phyloP scores from a whole-genome alignment of 1,140 invertebrate genomes.

The Panagrolaimus sp. region DNA sequence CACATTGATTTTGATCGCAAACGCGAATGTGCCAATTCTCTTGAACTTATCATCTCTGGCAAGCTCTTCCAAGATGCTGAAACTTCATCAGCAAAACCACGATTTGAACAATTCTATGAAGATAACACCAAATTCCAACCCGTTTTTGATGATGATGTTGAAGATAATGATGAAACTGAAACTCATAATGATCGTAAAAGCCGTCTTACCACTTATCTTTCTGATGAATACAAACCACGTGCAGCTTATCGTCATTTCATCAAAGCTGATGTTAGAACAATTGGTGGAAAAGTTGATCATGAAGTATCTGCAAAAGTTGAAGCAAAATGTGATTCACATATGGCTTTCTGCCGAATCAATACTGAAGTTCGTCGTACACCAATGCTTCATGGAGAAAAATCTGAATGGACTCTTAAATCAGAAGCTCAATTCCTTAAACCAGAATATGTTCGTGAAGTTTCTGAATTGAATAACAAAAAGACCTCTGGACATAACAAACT shows the following conservation, averaged over 20 bases:
- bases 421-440: slow-evolving; percentile 32
- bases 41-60: background rate
- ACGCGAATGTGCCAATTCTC: too few relatives aligned
- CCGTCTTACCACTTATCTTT: background rate
- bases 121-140: background rate
- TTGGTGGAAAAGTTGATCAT: background rate
- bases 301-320: background rate
- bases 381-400: background rate
- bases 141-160: background rate
- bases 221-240: background rate
- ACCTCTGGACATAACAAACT: background rate
- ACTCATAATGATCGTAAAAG: background rate
- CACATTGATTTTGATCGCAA: too few relatives aligned
- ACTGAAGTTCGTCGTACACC: slow-evolving; percentile 14
- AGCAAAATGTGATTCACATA: background rate
- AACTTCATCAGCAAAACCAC: too few relatives aligned
- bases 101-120: background rate
- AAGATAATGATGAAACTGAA: too few relatives aligned
- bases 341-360: slow-evolving; percentile 16
- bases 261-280: background rate
- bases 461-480: slow-evolving; percentile 13
- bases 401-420: slow-evolving; percentile 24
- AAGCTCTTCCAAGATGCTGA: background rate
- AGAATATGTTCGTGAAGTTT: slow-evolving; percentile 17
- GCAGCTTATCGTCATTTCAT: background rate